Evolutionary conservation across 2,113 vertebrate species (phyloP), one percentile per base, ranked within the genome.

Genomic region (Octodon degus): DNA sequence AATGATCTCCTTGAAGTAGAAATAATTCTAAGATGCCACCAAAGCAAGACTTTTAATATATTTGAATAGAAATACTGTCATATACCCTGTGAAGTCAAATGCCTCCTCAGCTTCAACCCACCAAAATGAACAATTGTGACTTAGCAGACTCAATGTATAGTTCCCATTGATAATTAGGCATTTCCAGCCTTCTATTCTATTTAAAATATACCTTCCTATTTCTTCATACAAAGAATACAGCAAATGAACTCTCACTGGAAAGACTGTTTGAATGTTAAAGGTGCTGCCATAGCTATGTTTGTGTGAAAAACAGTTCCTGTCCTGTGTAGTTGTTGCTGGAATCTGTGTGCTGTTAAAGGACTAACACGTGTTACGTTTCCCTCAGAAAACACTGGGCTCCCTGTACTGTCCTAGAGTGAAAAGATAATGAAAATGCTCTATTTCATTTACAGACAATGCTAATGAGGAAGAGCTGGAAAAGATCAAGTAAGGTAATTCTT

Each of bases 401-500:
- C 94, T 96, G 34, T 91, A 97, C 95, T 95, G 25, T 96, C 25
- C 91, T 90, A 95, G 96, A 98, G 96, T 97, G 72, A 94, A 97
- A 98, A 98, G 98, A 98, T 99, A 98, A 99, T 99, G 98, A 99
- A 99, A 99, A 98, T 97, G 97, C 99, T 99, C 98, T 99, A 99
- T 99, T 99, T 99, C 98, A 98, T 99, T 99, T 99, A 98, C 99
- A 99, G 99, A 99, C 99, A 98, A 99, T 99, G 99, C 99, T 99
- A 99, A 99, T 99, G 99, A 99, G 99, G 99, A 99, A 99, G 99
- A 99, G 99, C 99, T 99, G 99, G 99, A 99, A 99, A 99, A 99
- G 99, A 99, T 99, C 99, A 98, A 99, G 99, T 99, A 99, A 99
- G 99, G 99, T 99, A 99, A 99, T 99, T 98, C 98, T 98, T 98